A percentile compares a stretch with the other conserved stretches of the same genome.
Evolutionary conservation across 2,797 vertebrate genomes (phyloP).

Genomic region (Macroramphosus scolopax): DNA sequence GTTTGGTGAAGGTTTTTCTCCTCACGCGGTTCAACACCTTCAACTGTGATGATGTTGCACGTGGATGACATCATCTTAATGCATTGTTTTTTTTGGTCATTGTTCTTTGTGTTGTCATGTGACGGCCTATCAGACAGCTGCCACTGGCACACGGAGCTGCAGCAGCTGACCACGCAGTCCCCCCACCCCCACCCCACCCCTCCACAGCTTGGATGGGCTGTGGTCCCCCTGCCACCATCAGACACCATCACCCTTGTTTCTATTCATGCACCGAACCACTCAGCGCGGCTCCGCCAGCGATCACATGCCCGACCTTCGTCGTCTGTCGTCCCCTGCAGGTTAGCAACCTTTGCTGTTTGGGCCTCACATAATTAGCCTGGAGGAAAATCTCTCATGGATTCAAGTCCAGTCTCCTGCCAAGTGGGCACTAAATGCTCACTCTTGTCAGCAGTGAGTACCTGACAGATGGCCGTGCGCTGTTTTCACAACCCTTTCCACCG

Average conservation of each 20-base stretch:
- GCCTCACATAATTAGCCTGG: slow-evolving; percentile 13
- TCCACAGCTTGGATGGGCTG: too few species aligned
- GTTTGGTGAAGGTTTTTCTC: slow-evolving; percentile 18
- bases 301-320: neutral
- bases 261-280: neutral
- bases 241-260: too few species aligned
- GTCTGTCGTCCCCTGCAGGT: too few species aligned
- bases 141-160: slow-evolving; percentile 2
- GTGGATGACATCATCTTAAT: too few species aligned
- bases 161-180: slow-evolving; percentile 21
- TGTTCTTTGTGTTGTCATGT: too few species aligned
- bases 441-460: slow-evolving; percentile 56
- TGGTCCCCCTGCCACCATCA: neutral
- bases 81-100: too few species aligned
- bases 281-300: neutral
- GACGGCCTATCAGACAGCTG: too few species aligned
- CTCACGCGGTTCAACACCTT: slow-evolving; percentile 12
- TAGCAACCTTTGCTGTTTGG: too few species aligned
- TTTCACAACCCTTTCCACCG: slow-evolving; percentile 50
- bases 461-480: slow-evolving; percentile 63
- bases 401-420: too few species aligned
- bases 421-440: slow-evolving; percentile 48
- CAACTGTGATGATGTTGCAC: too few species aligned
- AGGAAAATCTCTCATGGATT: slow-evolving; percentile 35
- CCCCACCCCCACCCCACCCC: too few species aligned